A percentile compares a stretch with the other conserved stretches of the same genome.
These are phyloP conservation scores for Mallateleia sp. DNA, from an alignment of 2,888 invertebrate genomes.

Conservation along the genomic window DNA sequence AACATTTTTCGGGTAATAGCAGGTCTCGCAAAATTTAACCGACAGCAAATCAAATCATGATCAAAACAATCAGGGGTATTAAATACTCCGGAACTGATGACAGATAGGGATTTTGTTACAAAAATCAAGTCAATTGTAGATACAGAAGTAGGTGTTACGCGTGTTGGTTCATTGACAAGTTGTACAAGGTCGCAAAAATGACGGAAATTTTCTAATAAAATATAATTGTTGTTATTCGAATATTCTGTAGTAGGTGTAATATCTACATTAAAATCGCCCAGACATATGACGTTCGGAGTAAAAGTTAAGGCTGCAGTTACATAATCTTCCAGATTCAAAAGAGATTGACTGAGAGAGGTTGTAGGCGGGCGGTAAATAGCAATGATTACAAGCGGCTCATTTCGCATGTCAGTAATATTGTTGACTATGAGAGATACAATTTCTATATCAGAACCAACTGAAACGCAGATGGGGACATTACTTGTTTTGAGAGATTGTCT, in stretches of 20 bases:
- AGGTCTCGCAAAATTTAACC: neutral
- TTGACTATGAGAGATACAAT: too few species aligned
- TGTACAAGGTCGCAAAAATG: neutral
- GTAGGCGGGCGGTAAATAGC: neutral
- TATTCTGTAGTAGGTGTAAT: neutral
- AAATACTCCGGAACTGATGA: neutral
- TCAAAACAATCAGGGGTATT: neutral
- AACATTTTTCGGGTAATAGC: neutral
- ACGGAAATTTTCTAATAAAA: neutral
- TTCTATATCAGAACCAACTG: too few species aligned
- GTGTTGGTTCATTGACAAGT: neutral
- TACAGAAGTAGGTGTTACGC: neutral
- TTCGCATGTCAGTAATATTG: too few species aligned
- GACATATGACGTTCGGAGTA: neutral
- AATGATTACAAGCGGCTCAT: neutral
- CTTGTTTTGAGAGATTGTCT: too few species aligned
- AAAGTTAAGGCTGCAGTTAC: neutral
- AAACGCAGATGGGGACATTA: too few species aligned
- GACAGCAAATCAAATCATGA: conserved; percentile 4
- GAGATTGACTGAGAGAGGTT: neutral
- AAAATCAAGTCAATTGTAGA: conserved; percentile 3
- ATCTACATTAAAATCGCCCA: conserved; percentile 7
- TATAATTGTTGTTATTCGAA: neutral
- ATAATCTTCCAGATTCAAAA: neutral
- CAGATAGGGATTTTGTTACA: neutral